Conservation (phyloP, 2,888 invertebrate genomes). For the Tetramorium bicarinatum region DNA sequence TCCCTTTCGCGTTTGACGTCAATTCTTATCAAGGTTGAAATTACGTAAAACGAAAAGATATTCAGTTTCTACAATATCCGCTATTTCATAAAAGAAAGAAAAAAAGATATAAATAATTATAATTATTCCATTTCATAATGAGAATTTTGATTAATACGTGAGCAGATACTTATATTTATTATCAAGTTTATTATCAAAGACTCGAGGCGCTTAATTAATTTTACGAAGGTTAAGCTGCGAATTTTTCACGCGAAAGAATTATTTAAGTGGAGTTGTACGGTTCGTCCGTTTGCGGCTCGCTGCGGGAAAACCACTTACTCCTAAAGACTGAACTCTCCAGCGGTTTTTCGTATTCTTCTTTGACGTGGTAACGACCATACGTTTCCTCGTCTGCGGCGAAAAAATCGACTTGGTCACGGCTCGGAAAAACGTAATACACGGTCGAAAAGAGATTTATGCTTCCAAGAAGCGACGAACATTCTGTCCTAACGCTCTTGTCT, state of each 20-base stretch:
- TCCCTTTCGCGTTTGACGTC: slow-evolving; percentile 45
- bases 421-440: slow-evolving; percentile 33
- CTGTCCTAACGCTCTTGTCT: slow-evolving; percentile 24
- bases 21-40: slow-evolving; percentile 40
- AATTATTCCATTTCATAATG: not conserved
- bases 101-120: slow-evolving; percentile 6
- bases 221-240: not conserved
- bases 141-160: not conserved
- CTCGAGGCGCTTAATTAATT: slow-evolving; percentile 6
- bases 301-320: not conserved
- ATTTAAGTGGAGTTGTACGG: not conserved
- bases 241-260: not conserved
- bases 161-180: not conserved
- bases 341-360: slow-evolving; percentile 3
- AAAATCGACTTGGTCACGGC: slow-evolving; percentile 24
- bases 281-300: not conserved
- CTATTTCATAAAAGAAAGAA: not conserved
- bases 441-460: slow-evolving; percentile 59
- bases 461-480: slow-evolving; percentile 46
- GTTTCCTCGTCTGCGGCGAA: slow-evolving; percentile 15
- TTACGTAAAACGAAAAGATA: slow-evolving; percentile 3
- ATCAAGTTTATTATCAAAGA: not conserved
- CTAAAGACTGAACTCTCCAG: not conserved
- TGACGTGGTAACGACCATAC: not conserved
- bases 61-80: not conserved